A percentile compares a stretch with the other conserved stretches of the same genome.
Evolutionary conservation across 2,797 vertebrate species (phyloP).

Genomic region (Coccyzus lansbergi): DNA sequence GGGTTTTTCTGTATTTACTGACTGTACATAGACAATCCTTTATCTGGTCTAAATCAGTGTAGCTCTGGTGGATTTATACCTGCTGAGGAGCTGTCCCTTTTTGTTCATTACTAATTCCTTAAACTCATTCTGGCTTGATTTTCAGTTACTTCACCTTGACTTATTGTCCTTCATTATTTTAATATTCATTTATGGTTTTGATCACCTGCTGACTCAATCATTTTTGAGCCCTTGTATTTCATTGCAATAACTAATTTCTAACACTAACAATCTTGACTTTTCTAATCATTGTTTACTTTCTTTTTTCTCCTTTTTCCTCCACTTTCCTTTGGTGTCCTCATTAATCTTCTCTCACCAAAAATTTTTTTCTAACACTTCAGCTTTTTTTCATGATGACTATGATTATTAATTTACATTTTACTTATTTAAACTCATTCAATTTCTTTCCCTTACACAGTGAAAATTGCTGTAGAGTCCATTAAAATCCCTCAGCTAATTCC

Average conservation of each 20-base stretch:
- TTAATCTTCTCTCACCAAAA: slow-evolving; percentile 8
- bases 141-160: slow-evolving; percentile 68
- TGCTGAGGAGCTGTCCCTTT: slow-evolving; percentile 51
- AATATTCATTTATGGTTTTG: slow-evolving; percentile 65
- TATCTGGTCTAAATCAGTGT: not conserved
- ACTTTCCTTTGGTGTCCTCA: slow-evolving; percentile 42
- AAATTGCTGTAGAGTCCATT: slow-evolving; percentile 45
- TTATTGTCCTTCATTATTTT: slow-evolving; percentile 67
- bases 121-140: slow-evolving; percentile 59
- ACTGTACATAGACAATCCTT: not conserved
- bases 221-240: slow-evolving; percentile 38
- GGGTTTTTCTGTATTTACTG: not conserved
- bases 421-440: slow-evolving; percentile 17
- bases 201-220: slow-evolving; percentile 67
- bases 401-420: slow-evolving; percentile 55
- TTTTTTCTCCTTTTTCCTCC: not conserved
- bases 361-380: slow-evolving; percentile 5
- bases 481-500: slow-evolving; percentile 57
- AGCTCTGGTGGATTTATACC: slow-evolving; percentile 40
- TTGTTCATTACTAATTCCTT: slow-evolving; percentile 53
- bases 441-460: slow-evolving; percentile 19
- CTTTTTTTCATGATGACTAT: not conserved
- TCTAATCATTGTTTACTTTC: slow-evolving; percentile 56
- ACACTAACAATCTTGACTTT: slow-evolving; percentile 40
- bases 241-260: slow-evolving; percentile 49